phyloP scores from a whole-genome alignment of 1,140 invertebrate genomes.

The Nymphalis io region DNA sequence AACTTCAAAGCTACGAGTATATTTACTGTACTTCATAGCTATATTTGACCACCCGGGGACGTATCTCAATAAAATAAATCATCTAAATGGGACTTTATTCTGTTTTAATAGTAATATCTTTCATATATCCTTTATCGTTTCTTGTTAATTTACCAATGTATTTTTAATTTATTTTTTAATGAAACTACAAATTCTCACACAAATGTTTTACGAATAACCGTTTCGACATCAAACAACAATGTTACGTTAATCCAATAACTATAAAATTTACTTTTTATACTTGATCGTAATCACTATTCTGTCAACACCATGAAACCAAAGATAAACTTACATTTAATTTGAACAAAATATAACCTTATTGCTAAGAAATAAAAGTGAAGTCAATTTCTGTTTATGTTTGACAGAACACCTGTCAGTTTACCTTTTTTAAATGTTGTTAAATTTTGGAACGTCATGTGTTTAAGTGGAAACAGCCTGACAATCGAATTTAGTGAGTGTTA shows the following conservation, averaged over 20 bases:
- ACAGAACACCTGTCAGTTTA: slow-evolving; percentile 23
- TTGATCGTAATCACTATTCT: slow-evolving; percentile 34
- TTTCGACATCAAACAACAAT: slow-evolving; percentile 17
- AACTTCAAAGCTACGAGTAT: too few relatives aligned
- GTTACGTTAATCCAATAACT: slow-evolving; percentile 26
- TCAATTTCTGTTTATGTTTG: neutral
- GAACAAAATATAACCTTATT: neutral
- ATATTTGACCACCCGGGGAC: too few relatives aligned
- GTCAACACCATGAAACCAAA: slow-evolving; percentile 27
- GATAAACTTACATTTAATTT: neutral
- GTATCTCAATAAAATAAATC: too few relatives aligned
- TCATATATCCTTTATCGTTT: too few relatives aligned
- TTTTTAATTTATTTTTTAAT: neutral
- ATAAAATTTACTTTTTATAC: slow-evolving; percentile 32
- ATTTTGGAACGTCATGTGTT: slow-evolving; percentile 22
- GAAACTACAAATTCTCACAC: neutral
- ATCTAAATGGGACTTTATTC: too few relatives aligned
- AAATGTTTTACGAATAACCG: slow-evolving; percentile 26
- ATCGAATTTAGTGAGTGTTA: slow-evolving; percentile 13
- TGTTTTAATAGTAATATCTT: too few relatives aligned
- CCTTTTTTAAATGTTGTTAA: slow-evolving; percentile 16
- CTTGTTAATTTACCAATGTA: too few relatives aligned
- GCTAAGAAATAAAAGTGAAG: neutral
- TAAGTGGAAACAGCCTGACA: slow-evolving; percentile 21
- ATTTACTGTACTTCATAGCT: too few relatives aligned